These are phyloP conservation scores for Euschistus heros DNA, from an alignment of 1,140 invertebrate species.

Conservation along the genomic window DNA sequence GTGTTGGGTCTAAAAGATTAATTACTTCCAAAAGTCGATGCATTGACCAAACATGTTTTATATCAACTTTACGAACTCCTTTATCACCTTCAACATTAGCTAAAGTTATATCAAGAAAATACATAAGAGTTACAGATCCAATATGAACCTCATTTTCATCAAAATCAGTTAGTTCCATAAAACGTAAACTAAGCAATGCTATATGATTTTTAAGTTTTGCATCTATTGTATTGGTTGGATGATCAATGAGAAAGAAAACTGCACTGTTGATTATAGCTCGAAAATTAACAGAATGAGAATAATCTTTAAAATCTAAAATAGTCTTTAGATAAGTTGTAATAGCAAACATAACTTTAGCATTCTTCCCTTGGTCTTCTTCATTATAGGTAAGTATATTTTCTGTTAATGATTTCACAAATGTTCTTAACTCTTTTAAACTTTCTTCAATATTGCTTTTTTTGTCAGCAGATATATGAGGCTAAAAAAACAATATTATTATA, in stretches of 20 bases:
- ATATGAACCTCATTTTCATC: neutral
- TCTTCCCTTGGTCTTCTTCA: neutral
- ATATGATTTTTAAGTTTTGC: neutral
- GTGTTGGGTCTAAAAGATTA: conserved; percentile 11
- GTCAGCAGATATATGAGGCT: neutral
- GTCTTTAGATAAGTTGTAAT: neutral
- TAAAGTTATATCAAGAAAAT: conserved; percentile 7
- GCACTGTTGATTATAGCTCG: neutral
- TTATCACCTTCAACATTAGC: neutral
- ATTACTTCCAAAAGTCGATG: neutral
- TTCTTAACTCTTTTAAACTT: neutral
- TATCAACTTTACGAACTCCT: conserved; percentile 1
- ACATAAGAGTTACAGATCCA: neutral
- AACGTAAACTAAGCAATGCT: neutral
- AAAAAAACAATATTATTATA: neutral
- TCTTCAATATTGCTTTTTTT: neutral
- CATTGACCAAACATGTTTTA: conserved; percentile 18
- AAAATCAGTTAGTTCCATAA: neutral
- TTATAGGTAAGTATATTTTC: neutral
- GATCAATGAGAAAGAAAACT: neutral
- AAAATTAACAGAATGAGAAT: neutral
- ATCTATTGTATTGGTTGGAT: neutral
- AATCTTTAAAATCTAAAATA: neutral
- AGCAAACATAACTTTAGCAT: neutral
- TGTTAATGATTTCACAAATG: neutral